Percentiles rank a stretch among this genome's conserved stretches.
phyloP scores from a whole-genome alignment of 2,113 vertebrate species.

The Myxocyprinus asiaticus region DNA sequence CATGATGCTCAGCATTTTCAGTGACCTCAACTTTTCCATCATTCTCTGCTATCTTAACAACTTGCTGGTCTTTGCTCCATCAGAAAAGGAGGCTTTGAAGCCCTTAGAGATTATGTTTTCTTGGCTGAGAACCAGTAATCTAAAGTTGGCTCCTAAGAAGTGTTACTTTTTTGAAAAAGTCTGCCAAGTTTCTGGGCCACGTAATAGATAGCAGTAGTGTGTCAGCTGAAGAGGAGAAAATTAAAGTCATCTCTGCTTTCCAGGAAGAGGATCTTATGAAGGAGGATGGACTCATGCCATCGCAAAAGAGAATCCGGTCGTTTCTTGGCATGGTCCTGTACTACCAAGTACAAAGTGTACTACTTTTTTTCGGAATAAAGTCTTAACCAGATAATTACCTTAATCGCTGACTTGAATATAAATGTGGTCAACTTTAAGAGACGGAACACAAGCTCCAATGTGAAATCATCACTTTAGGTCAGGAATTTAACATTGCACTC shows the following conservation, averaged over 20 bases:
- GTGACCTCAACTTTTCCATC: constrained; percentile 40
- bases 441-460: too few species aligned
- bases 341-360: background rate
- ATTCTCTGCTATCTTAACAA: constrained; percentile 38
- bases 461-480: too few species aligned
- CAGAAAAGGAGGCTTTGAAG: background rate
- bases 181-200: too few species aligned
- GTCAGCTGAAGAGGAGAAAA: constrained; percentile 15
- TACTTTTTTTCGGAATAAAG: too few species aligned
- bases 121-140: too few species aligned
- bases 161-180: too few species aligned
- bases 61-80: constrained; percentile 12
- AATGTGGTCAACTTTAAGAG: too few species aligned
- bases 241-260: constrained; percentile 22
- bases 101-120: too few species aligned
- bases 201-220: constrained; percentile 11
- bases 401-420: too few species aligned
- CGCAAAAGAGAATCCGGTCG: background rate
- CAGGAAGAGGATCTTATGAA: constrained; percentile 15
- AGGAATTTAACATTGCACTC: too few species aligned
- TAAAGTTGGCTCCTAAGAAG: too few species aligned
- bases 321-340: constrained; percentile 36
- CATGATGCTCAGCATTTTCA: constrained; percentile 43
- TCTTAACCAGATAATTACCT: too few species aligned
- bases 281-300: constrained; percentile 9